Conservation (phyloP, 2,113 vertebrate genomes). For the Lathamus discolor region DNA sequence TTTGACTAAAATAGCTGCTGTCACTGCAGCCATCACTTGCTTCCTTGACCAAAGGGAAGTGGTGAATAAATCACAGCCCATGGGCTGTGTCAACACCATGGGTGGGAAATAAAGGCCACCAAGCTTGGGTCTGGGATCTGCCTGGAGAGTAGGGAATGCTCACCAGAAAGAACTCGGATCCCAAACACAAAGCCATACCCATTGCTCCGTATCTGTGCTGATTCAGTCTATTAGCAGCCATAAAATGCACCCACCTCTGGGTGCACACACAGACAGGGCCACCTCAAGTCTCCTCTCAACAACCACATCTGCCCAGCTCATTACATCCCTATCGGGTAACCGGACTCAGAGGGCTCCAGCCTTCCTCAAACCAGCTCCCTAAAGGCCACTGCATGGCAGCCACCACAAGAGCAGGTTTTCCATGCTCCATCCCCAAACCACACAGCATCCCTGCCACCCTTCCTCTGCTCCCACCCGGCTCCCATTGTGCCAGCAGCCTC, state of each 20-base stretch:
- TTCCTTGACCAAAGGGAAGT: not conserved
- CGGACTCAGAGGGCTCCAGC: not conserved
- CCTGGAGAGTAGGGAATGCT: not conserved
- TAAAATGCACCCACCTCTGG: not conserved
- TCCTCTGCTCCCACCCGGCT: rapidly evolving
- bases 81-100: not conserved
- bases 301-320: not conserved
- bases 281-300: not conserved
- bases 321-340: not conserved
- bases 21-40: not conserved
- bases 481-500: not conserved
- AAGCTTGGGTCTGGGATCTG: not conserved
- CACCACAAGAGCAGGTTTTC: not conserved
- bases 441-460: not conserved
- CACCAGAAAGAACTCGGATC: not conserved
- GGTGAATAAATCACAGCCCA: not conserved
- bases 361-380: not conserved
- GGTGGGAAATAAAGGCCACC: not conserved
- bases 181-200: not conserved
- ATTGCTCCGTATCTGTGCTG: not conserved
- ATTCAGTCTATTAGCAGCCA: not conserved
- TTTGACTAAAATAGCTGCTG: slow-evolving; percentile 40
- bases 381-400: not conserved
- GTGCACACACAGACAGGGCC: no score
- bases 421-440: not conserved